A percentile compares a stretch with the other conserved stretches of the same genome.
These are phyloP conservation scores for Camponotus vicinus DNA, from an alignment of 1,140 invertebrate genomes.

Conservation along the genomic window DNA sequence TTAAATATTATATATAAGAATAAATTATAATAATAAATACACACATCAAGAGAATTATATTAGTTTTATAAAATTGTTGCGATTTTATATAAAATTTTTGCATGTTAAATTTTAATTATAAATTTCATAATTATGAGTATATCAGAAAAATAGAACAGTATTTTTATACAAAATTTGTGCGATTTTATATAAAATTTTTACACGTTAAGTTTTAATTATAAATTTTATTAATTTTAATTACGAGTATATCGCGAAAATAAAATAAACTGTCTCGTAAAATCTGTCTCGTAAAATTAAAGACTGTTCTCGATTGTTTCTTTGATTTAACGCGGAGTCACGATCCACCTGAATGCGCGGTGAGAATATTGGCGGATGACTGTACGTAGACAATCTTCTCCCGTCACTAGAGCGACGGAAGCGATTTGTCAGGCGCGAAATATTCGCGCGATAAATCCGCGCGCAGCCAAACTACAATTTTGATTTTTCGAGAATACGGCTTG, in stretches of 20 bases:
- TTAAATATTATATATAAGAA: too few species aligned
- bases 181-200: neutral
- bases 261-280: neutral
- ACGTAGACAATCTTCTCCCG: constrained; percentile 2
- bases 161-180: too few species aligned
- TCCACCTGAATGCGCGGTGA: neutral
- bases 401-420: neutral
- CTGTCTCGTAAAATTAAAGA: neutral
- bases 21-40: too few species aligned
- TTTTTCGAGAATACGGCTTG: constrained; percentile 38
- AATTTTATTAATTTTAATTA: neutral
- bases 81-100: neutral
- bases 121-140: neutral
- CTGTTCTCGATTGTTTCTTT: neutral
- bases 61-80: too few species aligned
- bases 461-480: constrained; percentile 48
- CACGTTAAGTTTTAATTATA: neutral
- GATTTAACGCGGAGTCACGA: neutral
- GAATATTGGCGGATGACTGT: constrained; percentile 4
- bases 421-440: constrained; percentile 23
- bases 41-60: too few species aligned
- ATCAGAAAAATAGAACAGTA: neutral
- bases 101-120: neutral
- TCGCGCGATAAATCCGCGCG: constrained; percentile 27
- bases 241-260: neutral